Percentiles rank a stretch among this genome's conserved stretches.
These are phyloP conservation scores for Brachyrhaphis roseni DNA, from an alignment of 2,797 vertebrate genomes.

Conservation along the genomic window DNA sequence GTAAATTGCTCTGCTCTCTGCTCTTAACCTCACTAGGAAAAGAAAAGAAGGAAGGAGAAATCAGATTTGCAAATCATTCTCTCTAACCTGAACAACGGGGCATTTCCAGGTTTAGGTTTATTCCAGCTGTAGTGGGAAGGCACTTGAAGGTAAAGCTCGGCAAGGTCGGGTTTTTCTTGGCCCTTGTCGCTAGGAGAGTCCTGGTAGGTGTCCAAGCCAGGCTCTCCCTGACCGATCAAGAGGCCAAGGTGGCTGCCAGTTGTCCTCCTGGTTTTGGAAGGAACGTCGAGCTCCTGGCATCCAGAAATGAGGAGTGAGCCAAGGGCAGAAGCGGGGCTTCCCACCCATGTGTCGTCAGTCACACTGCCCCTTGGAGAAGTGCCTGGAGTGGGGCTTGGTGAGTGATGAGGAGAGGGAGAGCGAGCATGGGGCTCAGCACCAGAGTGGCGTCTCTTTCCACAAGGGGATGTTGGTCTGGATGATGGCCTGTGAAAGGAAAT, in stretches of 20 bases:
- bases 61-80: background rate
- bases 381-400: slow-evolving; percentile 87
- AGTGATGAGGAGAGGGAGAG: slow-evolving; percentile 90
- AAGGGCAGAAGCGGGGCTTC: slow-evolving; percentile 73
- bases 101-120: slow-evolving; percentile 91
- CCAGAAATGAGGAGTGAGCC: slow-evolving; percentile 81
- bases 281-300: slow-evolving; percentile 88
- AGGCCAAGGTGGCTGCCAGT: slow-evolving; percentile 71
- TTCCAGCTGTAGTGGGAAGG: slow-evolving; percentile 93
- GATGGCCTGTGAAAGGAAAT: slow-evolving; percentile 77
- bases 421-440: slow-evolving; percentile 86
- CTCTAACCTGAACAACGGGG: slow-evolving; percentile 91
- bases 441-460: slow-evolving; percentile 92
- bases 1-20: background rate
- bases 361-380: slow-evolving; percentile 89
- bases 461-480: slow-evolving; percentile 92
- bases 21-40: background rate
- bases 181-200: slow-evolving; percentile 83
- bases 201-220: slow-evolving; percentile 81
- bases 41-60: background rate
- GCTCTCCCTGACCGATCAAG: slow-evolving; percentile 82
- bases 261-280: slow-evolving; percentile 94
- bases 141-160: slow-evolving; percentile 93
- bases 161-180: slow-evolving; percentile 83
- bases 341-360: slow-evolving; percentile 91